A percentile compares a stretch with the other conserved stretches of the same genome.
Conservation (phyloP, 2,888 invertebrate genomes). For the Teinopalpus imperialis region DNA sequence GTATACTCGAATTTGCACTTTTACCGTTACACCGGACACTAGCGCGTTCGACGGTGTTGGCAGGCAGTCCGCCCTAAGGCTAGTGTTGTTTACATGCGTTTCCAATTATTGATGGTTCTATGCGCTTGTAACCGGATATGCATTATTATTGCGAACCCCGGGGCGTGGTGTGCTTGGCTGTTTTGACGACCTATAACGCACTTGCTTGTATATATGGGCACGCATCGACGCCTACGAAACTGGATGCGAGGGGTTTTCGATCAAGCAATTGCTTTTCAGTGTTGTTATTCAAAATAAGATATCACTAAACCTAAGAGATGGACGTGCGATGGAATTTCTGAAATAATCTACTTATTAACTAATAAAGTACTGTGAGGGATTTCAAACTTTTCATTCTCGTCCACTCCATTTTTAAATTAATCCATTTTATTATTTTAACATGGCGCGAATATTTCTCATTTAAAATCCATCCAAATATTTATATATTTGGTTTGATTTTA, state of each 20-base stretch:
- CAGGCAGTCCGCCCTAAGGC: slow-evolving; percentile 15
- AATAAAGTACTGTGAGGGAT: no score
- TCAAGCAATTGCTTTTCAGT: not conserved
- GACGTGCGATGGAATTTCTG: not conserved
- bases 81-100: slow-evolving; percentile 45
- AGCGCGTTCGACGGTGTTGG: not conserved
- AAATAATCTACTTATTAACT: no score
- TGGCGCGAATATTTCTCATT: no score
- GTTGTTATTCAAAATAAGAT: not conserved
- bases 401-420: no score
- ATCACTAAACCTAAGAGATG: not conserved
- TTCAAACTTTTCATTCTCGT: no score
- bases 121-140: slow-evolving; percentile 47
- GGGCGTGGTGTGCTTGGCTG: slow-evolving; percentile 17
- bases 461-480: no score
- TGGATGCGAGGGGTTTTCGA: slow-evolving; percentile 2
- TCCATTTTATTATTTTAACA: not conserved
- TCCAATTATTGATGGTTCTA: slow-evolving; percentile 53
- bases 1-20: slow-evolving; percentile 25
- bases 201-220: not conserved
- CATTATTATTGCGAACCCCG: slow-evolving; percentile 36
- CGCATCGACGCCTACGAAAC: not conserved
- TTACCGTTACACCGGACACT: slow-evolving; percentile 10
- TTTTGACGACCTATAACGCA: not conserved
- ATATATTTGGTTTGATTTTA: no score